Evolutionary conservation across 2,888 invertebrate genomes (phyloP).

Genomic region (Eremobia ochroleuca): DNA sequence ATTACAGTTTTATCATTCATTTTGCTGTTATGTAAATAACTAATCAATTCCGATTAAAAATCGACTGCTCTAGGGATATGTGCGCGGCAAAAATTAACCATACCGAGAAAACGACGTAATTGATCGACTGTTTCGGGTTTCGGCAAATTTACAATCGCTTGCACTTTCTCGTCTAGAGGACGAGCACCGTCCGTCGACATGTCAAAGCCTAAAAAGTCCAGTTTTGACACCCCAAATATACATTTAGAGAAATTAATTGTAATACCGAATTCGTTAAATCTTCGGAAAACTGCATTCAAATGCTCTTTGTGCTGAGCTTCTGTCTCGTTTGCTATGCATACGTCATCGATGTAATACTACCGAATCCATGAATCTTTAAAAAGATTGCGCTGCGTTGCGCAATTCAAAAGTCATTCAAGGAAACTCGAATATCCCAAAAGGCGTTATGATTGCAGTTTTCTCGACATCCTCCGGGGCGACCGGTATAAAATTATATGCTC

Average conservation of each 20-base stretch:
- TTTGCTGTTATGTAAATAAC: not conserved
- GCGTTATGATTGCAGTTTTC: no score
- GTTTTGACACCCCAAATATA: not conserved
- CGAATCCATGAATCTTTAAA: no score
- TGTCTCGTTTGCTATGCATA: not conserved
- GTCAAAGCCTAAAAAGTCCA: not conserved
- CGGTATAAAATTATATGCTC: no score
- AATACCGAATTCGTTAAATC: not conserved
- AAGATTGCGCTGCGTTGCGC: no score
- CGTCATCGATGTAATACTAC: not conserved
- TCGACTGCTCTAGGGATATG: not conserved
- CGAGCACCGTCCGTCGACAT: not conserved
- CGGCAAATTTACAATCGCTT: constrained; percentile 13
- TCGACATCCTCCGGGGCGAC: no score
- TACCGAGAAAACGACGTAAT: constrained; percentile 6
- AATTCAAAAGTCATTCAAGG: no score
- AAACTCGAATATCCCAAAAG: no score
- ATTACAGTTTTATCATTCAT: not conserved
- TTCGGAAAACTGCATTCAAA: constrained; percentile 1
- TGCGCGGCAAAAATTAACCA: constrained; percentile 6
- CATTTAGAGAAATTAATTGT: constrained; percentile 2
- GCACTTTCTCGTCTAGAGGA: not conserved
- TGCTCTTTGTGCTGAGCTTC: not conserved
- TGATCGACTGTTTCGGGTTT: not conserved
- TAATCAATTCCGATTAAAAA: not conserved